Base-by-base conservation (phyloP, 2,888 invertebrate species). In the Bruchidius siliquastri region DNA sequence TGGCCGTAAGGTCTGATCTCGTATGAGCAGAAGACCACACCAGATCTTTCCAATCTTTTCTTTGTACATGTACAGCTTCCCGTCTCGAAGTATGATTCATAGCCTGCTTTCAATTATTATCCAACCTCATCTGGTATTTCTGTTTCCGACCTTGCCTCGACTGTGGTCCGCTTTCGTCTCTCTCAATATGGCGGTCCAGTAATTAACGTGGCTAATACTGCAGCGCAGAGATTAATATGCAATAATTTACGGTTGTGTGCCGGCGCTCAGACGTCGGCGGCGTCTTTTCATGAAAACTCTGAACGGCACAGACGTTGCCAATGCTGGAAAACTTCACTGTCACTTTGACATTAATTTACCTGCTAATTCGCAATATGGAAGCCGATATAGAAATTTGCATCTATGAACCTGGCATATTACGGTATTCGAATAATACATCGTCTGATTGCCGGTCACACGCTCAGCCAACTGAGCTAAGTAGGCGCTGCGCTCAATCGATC, bases 121-220 rank as follows among this genome's bases (percentile, higher is more conserved):
- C 49, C 49, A 1, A 13, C 13, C 49, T 49, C 49, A 49, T 49
- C 49, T 49, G 49, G 49, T 13, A 13, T 4, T 49, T 13, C 49
- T 49, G 49, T 49, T 32, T 75, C 78, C 79, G 80, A 75, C 80
- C 81, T 82, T 82, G 81, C 81, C 74, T 78, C 79, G 32, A 67
- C 76, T 78, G 81, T 81, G 82, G 83, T 81, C 81, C 79, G 81
- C 80, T 82, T 80, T 80, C 82, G 81, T 83, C 83, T 82, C 81
- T 82, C 83, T 84, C 85, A 84, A 86, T 85, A 85, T 85, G 85
- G 85, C 84, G 83, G 84, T 79, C 80, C 81, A 49, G 85, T 85
- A 86, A 86, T 87, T 86, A 87, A 86, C 85, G 86, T 86, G 86
- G 85, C 86, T 86, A 86, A 87, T 86, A 86, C 86, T 86, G 86